These are phyloP conservation scores for Sebastolobus alascanus DNA, from an alignment of 2,797 vertebrate species.

Conservation along the genomic window DNA sequence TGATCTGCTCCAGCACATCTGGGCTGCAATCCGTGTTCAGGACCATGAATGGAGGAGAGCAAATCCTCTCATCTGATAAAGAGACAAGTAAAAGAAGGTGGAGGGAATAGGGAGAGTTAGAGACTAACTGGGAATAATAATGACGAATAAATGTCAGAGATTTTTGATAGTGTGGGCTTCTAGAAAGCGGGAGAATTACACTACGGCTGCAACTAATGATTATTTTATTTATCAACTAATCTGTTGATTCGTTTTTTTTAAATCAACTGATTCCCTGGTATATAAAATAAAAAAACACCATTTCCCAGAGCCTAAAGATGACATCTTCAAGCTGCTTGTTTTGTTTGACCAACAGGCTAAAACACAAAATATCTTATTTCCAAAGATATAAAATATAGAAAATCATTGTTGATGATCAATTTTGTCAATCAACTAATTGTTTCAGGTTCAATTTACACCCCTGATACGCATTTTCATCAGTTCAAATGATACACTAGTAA, in stretches of 20 bases:
- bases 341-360: not conserved
- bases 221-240: not conserved
- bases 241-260: not conserved
- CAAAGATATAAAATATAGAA: not conserved
- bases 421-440: not conserved
- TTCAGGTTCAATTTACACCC: not conserved
- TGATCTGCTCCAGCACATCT: slow-evolving; percentile 93
- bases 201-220: not conserved
- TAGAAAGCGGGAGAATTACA: not conserved
- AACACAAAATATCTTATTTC: not conserved
- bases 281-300: not conserved
- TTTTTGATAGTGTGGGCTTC: not conserved
- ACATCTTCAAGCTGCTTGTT: not conserved
- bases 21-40: slow-evolving; percentile 92
- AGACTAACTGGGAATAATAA: not conserved
- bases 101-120: not conserved
- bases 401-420: not conserved
- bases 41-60: slow-evolving; percentile 99
- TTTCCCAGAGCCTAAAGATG: not conserved
- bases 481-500: not conserved
- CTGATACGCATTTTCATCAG: not conserved
- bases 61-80: slow-evolving; percentile 86
- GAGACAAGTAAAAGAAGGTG: slow-evolving; percentile 13
- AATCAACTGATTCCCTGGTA: too few species aligned
- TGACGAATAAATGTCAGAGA: not conserved